phyloP scores from a whole-genome alignment of 2,797 vertebrate species.

The Intellagama lesueurii region DNA sequence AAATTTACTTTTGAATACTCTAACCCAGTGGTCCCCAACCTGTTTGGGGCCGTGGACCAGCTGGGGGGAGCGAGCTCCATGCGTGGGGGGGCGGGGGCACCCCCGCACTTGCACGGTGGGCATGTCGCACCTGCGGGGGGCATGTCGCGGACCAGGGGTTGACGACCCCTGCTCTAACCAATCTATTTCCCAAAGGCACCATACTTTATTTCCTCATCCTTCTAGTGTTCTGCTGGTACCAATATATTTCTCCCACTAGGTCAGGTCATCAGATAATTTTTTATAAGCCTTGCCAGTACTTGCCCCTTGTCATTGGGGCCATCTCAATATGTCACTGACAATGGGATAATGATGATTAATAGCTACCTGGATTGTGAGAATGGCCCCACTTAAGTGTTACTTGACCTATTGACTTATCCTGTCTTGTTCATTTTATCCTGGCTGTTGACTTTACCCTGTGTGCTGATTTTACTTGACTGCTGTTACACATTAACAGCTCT shows the following conservation, averaged over 20 bases:
- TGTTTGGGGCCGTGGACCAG: too few relatives aligned
- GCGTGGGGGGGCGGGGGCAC: too few relatives aligned
- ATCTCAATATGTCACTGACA: not conserved
- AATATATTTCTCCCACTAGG: not conserved
- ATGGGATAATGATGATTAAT: conserved; percentile 25
- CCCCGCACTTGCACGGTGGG: too few relatives aligned
- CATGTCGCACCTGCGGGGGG: too few relatives aligned
- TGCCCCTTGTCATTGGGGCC: not conserved
- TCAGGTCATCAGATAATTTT: not conserved
- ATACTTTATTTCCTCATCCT: not conserved
- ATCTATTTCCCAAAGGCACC: not conserved
- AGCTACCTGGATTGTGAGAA: not conserved
- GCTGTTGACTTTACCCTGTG: conserved; percentile 35
- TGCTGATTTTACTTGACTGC: conserved; percentile 24
- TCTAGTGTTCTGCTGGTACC: not conserved
- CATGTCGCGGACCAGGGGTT: too few relatives aligned
- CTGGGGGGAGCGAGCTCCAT: too few relatives aligned
- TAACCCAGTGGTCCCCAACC: not conserved
- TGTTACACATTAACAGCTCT: conserved; percentile 33
- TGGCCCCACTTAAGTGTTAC: conserved; percentile 19
- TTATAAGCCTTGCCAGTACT: not conserved
- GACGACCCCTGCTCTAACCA: not conserved
- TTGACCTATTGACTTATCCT: conserved; percentile 25
- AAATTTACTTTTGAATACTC: not conserved
- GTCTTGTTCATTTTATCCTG: conserved; percentile 22